Evolutionary conservation across 2,888 invertebrate genomes (phyloP), one percentile per base, ranked within the genome.

Genomic region (Drosophila nr. perissopoda): DNA sequence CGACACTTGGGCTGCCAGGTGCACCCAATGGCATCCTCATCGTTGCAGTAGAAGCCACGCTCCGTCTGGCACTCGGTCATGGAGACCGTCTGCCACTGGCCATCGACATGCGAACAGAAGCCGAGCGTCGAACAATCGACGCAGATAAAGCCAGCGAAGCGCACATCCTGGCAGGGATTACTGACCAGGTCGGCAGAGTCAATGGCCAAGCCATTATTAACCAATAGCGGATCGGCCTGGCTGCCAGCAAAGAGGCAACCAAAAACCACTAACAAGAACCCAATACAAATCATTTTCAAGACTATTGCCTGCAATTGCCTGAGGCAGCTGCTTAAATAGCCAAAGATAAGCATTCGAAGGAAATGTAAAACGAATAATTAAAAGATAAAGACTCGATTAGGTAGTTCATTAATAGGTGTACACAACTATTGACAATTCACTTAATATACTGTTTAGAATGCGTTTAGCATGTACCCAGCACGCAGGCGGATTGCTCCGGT

Each of bases 91-190:
- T 71, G 66, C 91, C 91, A 91, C 31, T 62, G 59, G 4, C 65
- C 78, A 13, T 66, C 68, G 49, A 81, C 62, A 46, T 84, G 62
- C 11, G 77, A 42, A 63, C 92, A 91, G 72, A 79, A 91, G 11
- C 81, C 90, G 21, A 89, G 51, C 0, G 85, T 90, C 18, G 64
- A 53, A 66, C 92, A 91, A 48, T 91, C 85, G 21, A 87, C 69
- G 42, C 91, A 91, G 1, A 88, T 59, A 31, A 91, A 91, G 16
- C 91, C 88, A 0, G 86, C 76, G 34, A 81, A 46, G 4, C 84
- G 81, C 40, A 90, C 70, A 56, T 81, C 74, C 61, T 76, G 80
- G 57, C 91, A 91, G 1, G 91, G 91, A 82, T 91, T 91, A 0
- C 64, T 60, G 1, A 76, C 74, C 7, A 59, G 36, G 11, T 59